Evolutionary conservation across 2,797 vertebrate genomes (phyloP), one percentile per base, ranked within the genome.

Genomic region (Chromobotia macracanthus): DNA sequence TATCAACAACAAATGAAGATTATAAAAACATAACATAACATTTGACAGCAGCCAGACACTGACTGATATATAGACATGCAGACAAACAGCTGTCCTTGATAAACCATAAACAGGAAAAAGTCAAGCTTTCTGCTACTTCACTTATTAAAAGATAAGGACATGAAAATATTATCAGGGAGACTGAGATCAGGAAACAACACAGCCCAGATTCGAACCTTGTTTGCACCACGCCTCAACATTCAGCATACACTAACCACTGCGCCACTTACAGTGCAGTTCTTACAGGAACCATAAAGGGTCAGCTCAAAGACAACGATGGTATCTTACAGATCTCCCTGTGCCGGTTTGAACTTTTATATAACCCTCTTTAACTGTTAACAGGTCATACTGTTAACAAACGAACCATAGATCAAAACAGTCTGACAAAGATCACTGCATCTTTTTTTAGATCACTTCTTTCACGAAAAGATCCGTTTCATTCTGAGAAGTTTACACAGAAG

Each of bases 401-500:
- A 41, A 9, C 38, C 38, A 41, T 10, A 41, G 38, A 41, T 41
- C 38, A 41, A 41, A 5, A 60, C 23, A 23, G 64, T 46, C 19
- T 31, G n/a, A 41, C 12, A 12, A 7, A 31, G 4, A 58, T 61
- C 6, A 31, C 5, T 60, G 13, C 15, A 13, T 41, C 1, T 41
- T 10, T 41, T 8, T 28, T 28, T 13, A 21, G 15, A 28, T 1
- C 3, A 12, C 28, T 7, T 38, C 38, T 28, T 50, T 21, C 44
- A 7, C 48, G 81, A 53, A 66, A 69, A 70, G 60, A 82, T 82
- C 74, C 55, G 72, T 67, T 31, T 55, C 51, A 75, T 51, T 38
- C 51, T 25, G 35, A 55, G 23, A 15, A 19, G 18, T 48, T 11
- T 64, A 23, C 25, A 82, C 63, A 84, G 68, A n/a, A 72, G 76